A percentile compares a stretch with the other conserved stretches of the same genome.
Conservation (phyloP, 2,113 vertebrate species). For the Blennius ocellaris region DNA sequence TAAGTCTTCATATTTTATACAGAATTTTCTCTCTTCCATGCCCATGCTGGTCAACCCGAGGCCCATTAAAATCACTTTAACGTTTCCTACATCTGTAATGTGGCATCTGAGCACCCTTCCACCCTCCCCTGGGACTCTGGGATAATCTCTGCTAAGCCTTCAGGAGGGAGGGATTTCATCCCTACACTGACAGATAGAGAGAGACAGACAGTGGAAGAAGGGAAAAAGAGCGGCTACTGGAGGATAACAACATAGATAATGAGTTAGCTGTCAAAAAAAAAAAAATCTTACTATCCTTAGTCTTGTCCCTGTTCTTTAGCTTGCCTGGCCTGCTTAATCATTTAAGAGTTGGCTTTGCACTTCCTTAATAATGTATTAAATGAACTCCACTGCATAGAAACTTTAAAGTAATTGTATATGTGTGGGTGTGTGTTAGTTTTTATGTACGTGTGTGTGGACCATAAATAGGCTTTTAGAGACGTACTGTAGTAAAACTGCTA, state of each 20-base stretch:
- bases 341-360: constrained; percentile 48
- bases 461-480: no score
- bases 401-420: neutral
- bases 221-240: constrained; percentile 55
- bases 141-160: constrained; percentile 77
- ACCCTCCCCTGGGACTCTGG: constrained; percentile 65
- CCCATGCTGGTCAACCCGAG: constrained; percentile 55
- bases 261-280: constrained; percentile 66
- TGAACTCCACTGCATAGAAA: constrained; percentile 21
- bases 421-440: neutral
- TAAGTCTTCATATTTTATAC: constrained; percentile 5
- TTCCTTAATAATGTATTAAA: constrained; percentile 42
- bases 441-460: no score
- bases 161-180: constrained; percentile 71
- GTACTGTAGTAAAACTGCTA: no score
- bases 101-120: constrained; percentile 69
- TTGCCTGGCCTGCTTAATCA: constrained; percentile 58
- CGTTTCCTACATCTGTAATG: constrained; percentile 77
- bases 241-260: constrained; percentile 77
- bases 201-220: constrained; percentile 58
- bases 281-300: constrained; percentile 44
- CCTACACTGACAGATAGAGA: constrained; percentile 67
- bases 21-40: constrained; percentile 16
- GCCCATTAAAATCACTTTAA: constrained; percentile 79
- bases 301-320: constrained; percentile 39